Evolutionary conservation across 2,888 invertebrate genomes (phyloP).

Genomic region (Dicyrtomina minuta): DNA sequence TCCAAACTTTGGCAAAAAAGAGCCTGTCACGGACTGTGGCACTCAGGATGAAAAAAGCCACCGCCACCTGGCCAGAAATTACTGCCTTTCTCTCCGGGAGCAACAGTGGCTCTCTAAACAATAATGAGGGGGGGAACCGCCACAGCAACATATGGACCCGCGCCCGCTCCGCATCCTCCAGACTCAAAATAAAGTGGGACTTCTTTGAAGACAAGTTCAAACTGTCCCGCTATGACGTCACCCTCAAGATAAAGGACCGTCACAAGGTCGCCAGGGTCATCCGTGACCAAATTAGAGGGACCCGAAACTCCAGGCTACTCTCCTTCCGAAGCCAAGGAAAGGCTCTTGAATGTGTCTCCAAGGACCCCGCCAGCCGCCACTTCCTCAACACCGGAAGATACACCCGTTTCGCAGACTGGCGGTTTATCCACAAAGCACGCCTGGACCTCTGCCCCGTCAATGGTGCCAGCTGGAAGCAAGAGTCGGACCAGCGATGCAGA

Average conservation of each 20-base stretch:
- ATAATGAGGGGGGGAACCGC: too few species aligned
- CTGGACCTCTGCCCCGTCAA: constrained; percentile 53
- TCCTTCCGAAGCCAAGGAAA: background rate
- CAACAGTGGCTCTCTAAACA: background rate
- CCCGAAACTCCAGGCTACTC: background rate
- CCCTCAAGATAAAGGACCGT: background rate
- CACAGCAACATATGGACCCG: background rate
- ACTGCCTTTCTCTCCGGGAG: background rate
- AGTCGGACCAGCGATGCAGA: constrained; percentile 45
- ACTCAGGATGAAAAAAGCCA: background rate
- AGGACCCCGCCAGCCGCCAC: constrained; percentile 51
- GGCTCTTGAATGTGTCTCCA: constrained; percentile 37
- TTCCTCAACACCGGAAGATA: constrained; percentile 53
- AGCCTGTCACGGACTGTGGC: background rate
- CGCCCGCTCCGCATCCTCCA: background rate
- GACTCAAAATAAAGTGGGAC: background rate
- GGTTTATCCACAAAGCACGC: constrained; percentile 55
- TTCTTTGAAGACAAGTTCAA: background rate
- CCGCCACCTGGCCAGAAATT: background rate
- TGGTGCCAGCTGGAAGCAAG: constrained; percentile 22
- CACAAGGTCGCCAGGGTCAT: background rate
- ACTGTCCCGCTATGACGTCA: background rate
- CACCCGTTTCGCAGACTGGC: constrained; percentile 56
- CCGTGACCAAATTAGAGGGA: background rate
- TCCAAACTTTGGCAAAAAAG: background rate